Evolutionary conservation across 2,113 vertebrate genomes (phyloP), one percentile per base, ranked within the genome.

Genomic region (Chinchilla lanigera): DNA sequence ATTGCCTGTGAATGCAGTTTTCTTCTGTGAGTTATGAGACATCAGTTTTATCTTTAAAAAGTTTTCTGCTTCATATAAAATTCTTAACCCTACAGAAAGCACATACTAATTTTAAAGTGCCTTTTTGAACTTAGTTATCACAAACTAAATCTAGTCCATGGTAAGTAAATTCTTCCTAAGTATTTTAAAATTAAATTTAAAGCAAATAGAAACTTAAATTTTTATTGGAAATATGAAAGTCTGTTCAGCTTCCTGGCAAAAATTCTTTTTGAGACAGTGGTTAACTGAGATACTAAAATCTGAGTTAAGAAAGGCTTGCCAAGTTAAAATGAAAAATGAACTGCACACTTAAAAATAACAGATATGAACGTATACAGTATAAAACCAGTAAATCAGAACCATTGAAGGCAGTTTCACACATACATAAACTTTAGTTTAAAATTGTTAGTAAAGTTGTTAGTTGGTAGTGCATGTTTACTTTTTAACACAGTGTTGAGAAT

Each of bases 61-160:
- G 6, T 90, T 80, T 71, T 73, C 80, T 65, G 5, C 41, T 85
- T 65, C 33, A n/a, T 89, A 22, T 80, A 35, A 73, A 93, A 56
- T 65, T 90, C 11, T 80, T 56, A n/a, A 90, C 8, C n/a, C 24
- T 95, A 50, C 2, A 63, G 56, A 86, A 90, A 81, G 73, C 52
- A n/a, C 12, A 33, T n/a, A 69, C n/a, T 89, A 58, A 80, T 95
- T 89, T 63, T 81, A n/a, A 93, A 89, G 80, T 38, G 19, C 65
- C 73, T 82, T 56, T 52, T 52, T 50, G 20, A 67, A 65, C 12
- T 75, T 44, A 41, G 22, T 85, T 56, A 89, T 24, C 30, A 90
- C 24, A 73, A 75, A 75, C 26, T 47, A 63, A 87, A 80, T 58
- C 77, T 87, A 67, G 17, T 86, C 67, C 3, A 5, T 85, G 7